phyloP scores from a whole-genome alignment of 2,888 invertebrate species.

The Palloptera scutellata region DNA sequence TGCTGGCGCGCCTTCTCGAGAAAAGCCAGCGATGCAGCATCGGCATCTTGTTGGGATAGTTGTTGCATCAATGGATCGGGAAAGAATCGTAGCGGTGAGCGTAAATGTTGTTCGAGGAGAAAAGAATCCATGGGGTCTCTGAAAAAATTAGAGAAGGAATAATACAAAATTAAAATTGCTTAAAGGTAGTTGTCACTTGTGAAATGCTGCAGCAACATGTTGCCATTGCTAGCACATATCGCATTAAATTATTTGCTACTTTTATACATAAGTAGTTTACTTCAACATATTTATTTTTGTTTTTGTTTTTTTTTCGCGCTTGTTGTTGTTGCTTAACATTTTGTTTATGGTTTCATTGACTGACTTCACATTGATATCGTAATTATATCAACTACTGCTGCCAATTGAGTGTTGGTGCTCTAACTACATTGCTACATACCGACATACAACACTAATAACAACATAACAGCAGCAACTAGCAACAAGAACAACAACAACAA shows the following conservation, averaged over 20 bases:
- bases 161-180: conserved; percentile 7
- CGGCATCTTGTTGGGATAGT: conserved; percentile 62
- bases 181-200: conserved; percentile 21
- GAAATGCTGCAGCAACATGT: conserved; percentile 30
- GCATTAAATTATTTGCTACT: no score
- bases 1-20: conserved; percentile 64
- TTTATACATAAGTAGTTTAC: neutral
- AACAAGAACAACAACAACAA: conserved; percentile 39
- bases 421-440: conserved; percentile 27
- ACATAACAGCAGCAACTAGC: conserved; percentile 36
- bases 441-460: conserved; percentile 41
- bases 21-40: conserved; percentile 62
- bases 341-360: conserved; percentile 31
- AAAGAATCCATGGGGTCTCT: conserved; percentile 65
- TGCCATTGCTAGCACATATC: neutral
- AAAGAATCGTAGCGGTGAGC: conserved; percentile 62
- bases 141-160: conserved; percentile 34
- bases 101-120: conserved; percentile 62
- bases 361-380: conserved; percentile 34
- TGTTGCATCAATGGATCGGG: conserved; percentile 64
- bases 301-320: neutral
- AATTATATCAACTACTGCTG: conserved; percentile 35
- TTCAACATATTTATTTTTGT: conserved; percentile 4
- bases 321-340: neutral
- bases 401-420: conserved; percentile 25